These are phyloP conservation scores for Delia radicum DNA, from an alignment of 1,140 invertebrate genomes.

Conservation along the genomic window DNA sequence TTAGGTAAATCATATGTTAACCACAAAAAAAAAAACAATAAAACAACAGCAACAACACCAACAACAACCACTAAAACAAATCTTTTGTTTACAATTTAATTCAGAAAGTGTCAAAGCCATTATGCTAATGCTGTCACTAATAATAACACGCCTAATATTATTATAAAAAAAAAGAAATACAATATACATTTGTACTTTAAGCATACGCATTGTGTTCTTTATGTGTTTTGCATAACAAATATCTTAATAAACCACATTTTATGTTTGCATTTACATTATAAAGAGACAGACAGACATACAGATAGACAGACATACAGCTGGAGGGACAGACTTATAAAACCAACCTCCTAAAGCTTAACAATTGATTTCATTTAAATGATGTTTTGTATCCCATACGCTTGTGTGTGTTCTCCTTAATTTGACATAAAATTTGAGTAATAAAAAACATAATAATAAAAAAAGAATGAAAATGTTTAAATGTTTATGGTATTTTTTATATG, in stretches of 20 bases:
- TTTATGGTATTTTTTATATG: background rate
- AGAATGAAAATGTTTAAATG: background rate
- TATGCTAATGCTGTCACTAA: slow-evolving; percentile 23
- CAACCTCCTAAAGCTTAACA: background rate
- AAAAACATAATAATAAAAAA: background rate
- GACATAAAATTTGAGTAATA: background rate
- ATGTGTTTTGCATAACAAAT: background rate
- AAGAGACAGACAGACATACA: background rate
- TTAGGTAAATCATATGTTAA: background rate
- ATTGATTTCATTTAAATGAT: background rate
- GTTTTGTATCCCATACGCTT: background rate
- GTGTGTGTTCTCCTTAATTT: background rate
- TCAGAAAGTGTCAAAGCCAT: slow-evolving; percentile 21
- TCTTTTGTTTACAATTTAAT: slow-evolving; percentile 18
- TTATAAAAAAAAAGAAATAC: background rate
- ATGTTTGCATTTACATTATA: background rate
- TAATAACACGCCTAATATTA: slow-evolving; percentile 20
- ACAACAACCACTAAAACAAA: slow-evolving; percentile 6
- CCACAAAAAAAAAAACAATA: background rate
- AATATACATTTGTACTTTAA: background rate
- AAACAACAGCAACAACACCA: background rate
- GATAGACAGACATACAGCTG: background rate
- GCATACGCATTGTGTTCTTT: background rate
- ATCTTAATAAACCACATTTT: background rate
- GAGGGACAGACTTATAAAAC: background rate